These are phyloP conservation scores for Spisula subtruncata DNA, from an alignment of 2,888 invertebrate species.

Conservation along the genomic window DNA sequence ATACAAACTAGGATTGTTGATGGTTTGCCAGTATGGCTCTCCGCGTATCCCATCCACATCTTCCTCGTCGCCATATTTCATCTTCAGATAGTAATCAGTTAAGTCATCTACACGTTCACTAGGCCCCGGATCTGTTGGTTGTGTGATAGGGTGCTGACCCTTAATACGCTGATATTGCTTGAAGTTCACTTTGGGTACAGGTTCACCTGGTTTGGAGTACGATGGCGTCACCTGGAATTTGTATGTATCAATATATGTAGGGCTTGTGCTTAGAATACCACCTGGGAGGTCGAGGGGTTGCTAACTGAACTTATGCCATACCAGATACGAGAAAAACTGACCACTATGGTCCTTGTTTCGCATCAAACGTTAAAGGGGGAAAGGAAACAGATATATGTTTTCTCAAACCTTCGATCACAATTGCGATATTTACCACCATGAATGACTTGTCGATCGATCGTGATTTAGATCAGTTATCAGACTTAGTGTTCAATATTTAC, in stretches of 20 bases:
- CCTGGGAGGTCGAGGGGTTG: too few species aligned
- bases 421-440: too few species aligned
- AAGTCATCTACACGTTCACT: neutral
- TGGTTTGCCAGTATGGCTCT: neutral
- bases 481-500: too few species aligned
- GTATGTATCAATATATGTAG: neutral
- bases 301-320: too few species aligned
- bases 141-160: neutral
- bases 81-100: neutral
- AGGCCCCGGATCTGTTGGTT: neutral
- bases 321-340: too few species aligned
- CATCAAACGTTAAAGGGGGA: too few species aligned
- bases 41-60: neutral
- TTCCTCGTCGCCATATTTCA: neutral
- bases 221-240: neutral
- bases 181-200: conserved; percentile 3
- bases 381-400: too few species aligned
- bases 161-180: neutral
- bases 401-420: too few species aligned
- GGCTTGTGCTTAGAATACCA: too few species aligned
- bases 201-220: neutral
- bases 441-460: too few species aligned
- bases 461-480: too few species aligned
- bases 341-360: too few species aligned
- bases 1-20: neutral